Percentiles rank a stretch among this genome's conserved stretches.
These are phyloP conservation scores for Morelia viridis DNA, from an alignment of 2,797 vertebrate genomes.

Conservation along the genomic window DNA sequence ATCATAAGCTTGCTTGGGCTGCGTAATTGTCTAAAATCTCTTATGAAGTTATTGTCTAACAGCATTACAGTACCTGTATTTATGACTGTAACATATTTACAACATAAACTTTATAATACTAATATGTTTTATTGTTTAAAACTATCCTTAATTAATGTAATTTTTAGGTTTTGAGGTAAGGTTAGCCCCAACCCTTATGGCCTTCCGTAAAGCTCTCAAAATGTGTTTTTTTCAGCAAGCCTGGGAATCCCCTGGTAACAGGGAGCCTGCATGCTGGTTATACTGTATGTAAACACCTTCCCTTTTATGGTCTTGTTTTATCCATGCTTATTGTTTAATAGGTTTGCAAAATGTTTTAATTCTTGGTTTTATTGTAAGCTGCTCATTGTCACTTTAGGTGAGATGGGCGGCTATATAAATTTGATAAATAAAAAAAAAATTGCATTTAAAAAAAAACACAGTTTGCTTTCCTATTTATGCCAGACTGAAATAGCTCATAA, in stretches of 20 bases:
- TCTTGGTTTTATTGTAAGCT: no score
- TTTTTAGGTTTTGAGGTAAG: not conserved
- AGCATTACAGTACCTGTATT: not conserved
- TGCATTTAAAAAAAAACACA: not conserved
- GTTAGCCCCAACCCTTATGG: not conserved
- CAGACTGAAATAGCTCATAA: not conserved
- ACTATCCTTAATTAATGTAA: not conserved
- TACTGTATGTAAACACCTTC: no score
- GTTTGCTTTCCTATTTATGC: not conserved
- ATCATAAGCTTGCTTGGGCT: not conserved
- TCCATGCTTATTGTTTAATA: no score
- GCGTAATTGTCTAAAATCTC: not conserved
- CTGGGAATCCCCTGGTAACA: no score
- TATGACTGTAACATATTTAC: no score
- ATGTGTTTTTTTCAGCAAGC: no score
- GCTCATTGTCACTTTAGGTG: no score
- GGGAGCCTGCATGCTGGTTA: no score
- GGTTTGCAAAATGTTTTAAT: no score
- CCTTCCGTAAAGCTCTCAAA: no score
- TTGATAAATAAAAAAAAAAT: not conserved
- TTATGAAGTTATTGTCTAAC: not conserved
- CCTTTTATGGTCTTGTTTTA: no score
- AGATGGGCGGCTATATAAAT: no score
- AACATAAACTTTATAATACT: not conserved
- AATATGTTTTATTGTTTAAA: not conserved